Conservation (phyloP, 2,113 vertebrate genomes). For the Trematomus loennbergii region DNA sequence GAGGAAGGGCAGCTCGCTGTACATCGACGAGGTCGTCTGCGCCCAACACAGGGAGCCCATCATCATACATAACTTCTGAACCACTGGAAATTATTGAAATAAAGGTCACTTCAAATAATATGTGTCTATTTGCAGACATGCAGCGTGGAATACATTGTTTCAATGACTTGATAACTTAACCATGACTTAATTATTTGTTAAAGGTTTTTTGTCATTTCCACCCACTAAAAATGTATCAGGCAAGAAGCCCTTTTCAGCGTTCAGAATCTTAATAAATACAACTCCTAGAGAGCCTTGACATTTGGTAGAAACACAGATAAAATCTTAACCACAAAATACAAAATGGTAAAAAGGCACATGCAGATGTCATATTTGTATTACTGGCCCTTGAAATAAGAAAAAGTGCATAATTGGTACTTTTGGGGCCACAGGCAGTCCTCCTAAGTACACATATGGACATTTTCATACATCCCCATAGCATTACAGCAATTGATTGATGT, state of each 20-base stretch:
- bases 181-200: too few relatives aligned
- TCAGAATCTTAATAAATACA: background rate
- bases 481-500: background rate
- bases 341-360: background rate
- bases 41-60: conserved; percentile 86
- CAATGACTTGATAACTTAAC: background rate
- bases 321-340: too few relatives aligned
- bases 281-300: too few relatives aligned
- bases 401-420: background rate
- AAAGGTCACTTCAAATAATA: background rate
- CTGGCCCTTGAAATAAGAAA: background rate
- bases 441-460: background rate
- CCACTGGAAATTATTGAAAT: background rate
- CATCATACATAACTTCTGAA: conserved; percentile 81
- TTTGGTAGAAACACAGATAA: too few relatives aligned
- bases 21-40: conserved; percentile 93
- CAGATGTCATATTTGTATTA: background rate
- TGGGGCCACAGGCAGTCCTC: background rate
- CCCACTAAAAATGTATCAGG: background rate
- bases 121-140: background rate
- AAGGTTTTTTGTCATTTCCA: background rate
- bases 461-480: background rate
- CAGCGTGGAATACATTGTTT: background rate
- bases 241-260: background rate
- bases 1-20: conserved; percentile 87